Conservation (phyloP, 1,140 invertebrate genomes). For the Bombus breviceps region DNA sequence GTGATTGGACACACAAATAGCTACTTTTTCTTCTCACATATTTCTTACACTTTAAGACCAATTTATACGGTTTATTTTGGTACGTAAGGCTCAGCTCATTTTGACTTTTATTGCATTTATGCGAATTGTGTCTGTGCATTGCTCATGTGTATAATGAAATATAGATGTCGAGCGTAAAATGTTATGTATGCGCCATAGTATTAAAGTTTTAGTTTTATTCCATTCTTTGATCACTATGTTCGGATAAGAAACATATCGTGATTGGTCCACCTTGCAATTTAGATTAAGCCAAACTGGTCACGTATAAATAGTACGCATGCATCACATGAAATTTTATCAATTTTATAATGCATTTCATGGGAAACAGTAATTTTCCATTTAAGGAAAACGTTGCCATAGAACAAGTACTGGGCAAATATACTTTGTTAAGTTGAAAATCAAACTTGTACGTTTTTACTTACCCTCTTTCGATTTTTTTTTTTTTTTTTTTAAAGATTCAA, state of each 20-base stretch:
- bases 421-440: constrained; percentile 18
- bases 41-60: background rate
- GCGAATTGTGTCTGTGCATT: constrained; percentile 8
- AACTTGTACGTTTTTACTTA: constrained; percentile 6
- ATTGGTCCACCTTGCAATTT: background rate
- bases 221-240: background rate
- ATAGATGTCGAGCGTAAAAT: background rate
- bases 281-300: background rate
- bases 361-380: background rate
- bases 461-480: no score
- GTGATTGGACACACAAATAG: background rate
- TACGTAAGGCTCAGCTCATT: background rate
- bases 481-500: background rate
- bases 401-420: background rate
- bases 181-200: constrained; percentile 8
- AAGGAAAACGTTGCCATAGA: constrained; percentile 24
- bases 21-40: background rate
- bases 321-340: background rate
- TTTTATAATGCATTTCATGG: constrained; percentile 7
- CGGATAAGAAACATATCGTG: background rate
- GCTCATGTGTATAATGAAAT: constrained; percentile 10
- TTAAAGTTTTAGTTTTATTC: constrained; percentile 26
- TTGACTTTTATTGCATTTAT: constrained; percentile 33
- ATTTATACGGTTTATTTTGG: background rate
- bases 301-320: constrained; percentile 3